Percentiles rank a stretch among this genome's conserved stretches.
phyloP scores from a whole-genome alignment of 2,888 invertebrate species.

The Agrypnus murinus region DNA sequence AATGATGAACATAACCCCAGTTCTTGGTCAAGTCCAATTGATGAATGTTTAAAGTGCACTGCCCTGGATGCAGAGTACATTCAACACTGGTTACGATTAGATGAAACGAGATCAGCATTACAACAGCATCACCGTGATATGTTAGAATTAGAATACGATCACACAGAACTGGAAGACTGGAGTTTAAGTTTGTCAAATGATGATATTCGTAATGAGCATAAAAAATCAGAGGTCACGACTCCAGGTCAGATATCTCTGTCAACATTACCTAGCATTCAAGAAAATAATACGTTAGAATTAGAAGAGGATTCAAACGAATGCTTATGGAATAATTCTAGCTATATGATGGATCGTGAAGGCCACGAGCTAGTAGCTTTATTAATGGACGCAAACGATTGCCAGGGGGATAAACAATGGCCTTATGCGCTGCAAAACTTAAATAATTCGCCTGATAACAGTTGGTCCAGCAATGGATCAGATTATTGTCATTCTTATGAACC shows the following conservation, averaged over 20 bases:
- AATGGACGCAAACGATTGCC: conserved; percentile 72
- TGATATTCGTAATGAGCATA: conserved; percentile 75
- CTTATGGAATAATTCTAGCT: conserved; percentile 84
- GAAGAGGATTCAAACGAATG: conserved; percentile 85
- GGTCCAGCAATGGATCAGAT: conserved; percentile 73
- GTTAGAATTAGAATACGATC: conserved; percentile 83
- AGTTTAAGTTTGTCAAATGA: conserved; percentile 83
- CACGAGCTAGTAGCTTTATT: conserved; percentile 76
- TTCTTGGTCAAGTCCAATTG: conserved; percentile 77
- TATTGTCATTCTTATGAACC: conserved; percentile 70
- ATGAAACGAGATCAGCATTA: conserved; percentile 80
- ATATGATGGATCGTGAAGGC: conserved; percentile 79
- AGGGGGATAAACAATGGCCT: conserved; percentile 79
- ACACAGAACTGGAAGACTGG: conserved; percentile 87
- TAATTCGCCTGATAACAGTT: conserved; percentile 76
- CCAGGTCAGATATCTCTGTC: conserved; percentile 79
- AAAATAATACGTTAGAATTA: conserved; percentile 81
- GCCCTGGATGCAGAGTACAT: conserved; percentile 84
- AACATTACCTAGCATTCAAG: conserved; percentile 82
- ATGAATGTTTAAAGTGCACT: conserved; percentile 76
- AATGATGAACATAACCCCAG: conserved; percentile 66
- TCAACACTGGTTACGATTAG: conserved; percentile 84
- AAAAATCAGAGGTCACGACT: conserved; percentile 69
- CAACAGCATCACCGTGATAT: conserved; percentile 82
- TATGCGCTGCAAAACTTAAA: conserved; percentile 71